Evolutionary conservation across 2,888 invertebrate species (phyloP).

Genomic region (Callinectes sapidus): DNA sequence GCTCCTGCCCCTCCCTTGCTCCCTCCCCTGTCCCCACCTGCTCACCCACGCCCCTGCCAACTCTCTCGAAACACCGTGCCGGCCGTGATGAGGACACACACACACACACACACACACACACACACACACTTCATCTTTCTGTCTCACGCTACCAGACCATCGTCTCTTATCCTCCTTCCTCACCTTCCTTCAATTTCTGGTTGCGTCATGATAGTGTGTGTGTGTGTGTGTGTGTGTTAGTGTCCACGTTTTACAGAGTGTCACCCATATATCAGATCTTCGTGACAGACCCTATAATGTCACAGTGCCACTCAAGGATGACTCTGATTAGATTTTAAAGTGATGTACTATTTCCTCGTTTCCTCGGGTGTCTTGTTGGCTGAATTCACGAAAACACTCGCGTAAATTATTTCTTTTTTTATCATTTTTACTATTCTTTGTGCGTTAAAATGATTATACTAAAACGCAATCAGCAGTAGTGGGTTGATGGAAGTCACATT

Average conservation of each 20-base stretch:
- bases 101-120: conserved; percentile 1
- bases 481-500: neutral
- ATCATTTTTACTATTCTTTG: neutral
- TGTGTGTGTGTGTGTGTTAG: neutral
- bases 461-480: neutral
- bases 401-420: neutral
- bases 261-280: neutral
- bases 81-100: neutral
- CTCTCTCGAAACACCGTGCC: neutral
- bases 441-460: neutral
- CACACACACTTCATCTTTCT: conserved; percentile 6
- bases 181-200: neutral
- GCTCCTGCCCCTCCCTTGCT: neutral
- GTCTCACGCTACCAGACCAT: neutral
- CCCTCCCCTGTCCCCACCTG: neutral
- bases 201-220: neutral
- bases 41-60: neutral
- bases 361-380: neutral
- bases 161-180: neutral
- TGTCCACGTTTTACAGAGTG: neutral
- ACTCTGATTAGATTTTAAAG: neutral
- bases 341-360: neutral
- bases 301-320: neutral
- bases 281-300: neutral
- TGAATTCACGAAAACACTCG: neutral